Conservation (phyloP, 2,113 vertebrate species). For the Gadus chalcogrammus region DNA sequence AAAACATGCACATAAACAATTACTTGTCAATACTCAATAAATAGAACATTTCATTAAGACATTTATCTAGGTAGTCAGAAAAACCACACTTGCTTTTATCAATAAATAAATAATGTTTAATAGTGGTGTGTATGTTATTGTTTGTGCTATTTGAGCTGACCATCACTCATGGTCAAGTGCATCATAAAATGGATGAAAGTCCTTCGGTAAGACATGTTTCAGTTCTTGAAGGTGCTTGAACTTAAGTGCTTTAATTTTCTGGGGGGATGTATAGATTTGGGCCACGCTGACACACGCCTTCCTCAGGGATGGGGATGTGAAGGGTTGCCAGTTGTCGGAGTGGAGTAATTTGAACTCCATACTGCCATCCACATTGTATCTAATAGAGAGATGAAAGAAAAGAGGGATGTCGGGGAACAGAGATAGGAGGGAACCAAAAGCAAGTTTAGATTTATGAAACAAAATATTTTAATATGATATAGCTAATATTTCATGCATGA, state of each 20-base stretch:
- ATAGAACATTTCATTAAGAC: too few species aligned
- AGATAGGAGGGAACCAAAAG: neutral
- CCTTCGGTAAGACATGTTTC: slow-evolving; percentile 1
- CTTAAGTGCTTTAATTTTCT: neutral
- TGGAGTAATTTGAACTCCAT: slow-evolving; percentile 8
- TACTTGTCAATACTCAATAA: too few species aligned
- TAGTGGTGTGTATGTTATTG: too few species aligned
- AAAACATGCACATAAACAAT: too few species aligned
- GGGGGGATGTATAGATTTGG: slow-evolving; percentile 6
- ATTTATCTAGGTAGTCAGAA: too few species aligned
- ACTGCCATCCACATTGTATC: slow-evolving; percentile 11
- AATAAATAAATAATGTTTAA: too few species aligned
- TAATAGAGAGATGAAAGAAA: neutral
- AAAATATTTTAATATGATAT: neutral
- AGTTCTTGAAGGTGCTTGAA: slow-evolving; percentile 14
- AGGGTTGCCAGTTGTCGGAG: slow-evolving; percentile 3
- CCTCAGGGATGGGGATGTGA: neutral
- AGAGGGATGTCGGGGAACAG: neutral
- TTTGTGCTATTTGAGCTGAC: neutral
- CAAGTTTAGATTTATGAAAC: neutral
- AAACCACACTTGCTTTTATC: too few species aligned
- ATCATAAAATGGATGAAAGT: slow-evolving; percentile 5
- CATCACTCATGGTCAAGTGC: slow-evolving; percentile 6
- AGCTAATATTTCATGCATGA: neutral
- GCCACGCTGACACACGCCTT: slow-evolving; percentile 1